Evolutionary conservation across 1,140 invertebrate genomes (phyloP), one percentile per base, ranked within the genome.

Genomic region (Calliopsis andreniformis): DNA sequence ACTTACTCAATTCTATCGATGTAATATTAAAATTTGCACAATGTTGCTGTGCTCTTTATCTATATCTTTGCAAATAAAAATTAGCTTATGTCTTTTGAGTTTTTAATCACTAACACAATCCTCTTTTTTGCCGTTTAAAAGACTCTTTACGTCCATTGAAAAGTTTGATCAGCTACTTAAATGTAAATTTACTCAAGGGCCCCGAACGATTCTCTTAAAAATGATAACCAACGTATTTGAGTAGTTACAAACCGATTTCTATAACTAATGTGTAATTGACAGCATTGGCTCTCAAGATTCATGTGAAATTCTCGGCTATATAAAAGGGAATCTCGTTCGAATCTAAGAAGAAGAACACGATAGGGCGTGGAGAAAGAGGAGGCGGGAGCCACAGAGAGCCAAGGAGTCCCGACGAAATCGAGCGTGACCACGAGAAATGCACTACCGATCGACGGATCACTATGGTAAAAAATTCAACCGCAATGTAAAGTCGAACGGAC

Each of bases 191-290:
- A n/a, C n/a, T n/a, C n/a, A n/a, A n/a, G 35, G 35, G 10, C 25
- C 18, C 6, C 8, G 28, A 30, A 20, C 18, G 8, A 1, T 16
- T 3, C 1, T 8, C 2, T 8, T 12, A 12, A 55, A 55, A 30
- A 55, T 28, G 70, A 66, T 70, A 72, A 63, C 79, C 35, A 59
- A 62, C 18, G n/a, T 69, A 76, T 55, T 76, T 62, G 39, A 32
- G 32, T 80, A 78, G 63, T 72, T 70, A 58, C 64, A 76, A 75
- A 75, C 61, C 59, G 75, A 82, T 79, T 82, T 79, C 49, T 68
- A 42, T 71, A 59, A n/a, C 51, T 62, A 69, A 80, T 82, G 64
- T 63, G 63, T 80, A 81, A 85, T 86, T 80, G 77, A 45, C 35
- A 39, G 35, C 56, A 58, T 43, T 47, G 30, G 45, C 28, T 66